These are phyloP conservation scores for Corythornis vintsioides DNA, from an alignment of 2,113 vertebrate species.

Conservation along the genomic window DNA sequence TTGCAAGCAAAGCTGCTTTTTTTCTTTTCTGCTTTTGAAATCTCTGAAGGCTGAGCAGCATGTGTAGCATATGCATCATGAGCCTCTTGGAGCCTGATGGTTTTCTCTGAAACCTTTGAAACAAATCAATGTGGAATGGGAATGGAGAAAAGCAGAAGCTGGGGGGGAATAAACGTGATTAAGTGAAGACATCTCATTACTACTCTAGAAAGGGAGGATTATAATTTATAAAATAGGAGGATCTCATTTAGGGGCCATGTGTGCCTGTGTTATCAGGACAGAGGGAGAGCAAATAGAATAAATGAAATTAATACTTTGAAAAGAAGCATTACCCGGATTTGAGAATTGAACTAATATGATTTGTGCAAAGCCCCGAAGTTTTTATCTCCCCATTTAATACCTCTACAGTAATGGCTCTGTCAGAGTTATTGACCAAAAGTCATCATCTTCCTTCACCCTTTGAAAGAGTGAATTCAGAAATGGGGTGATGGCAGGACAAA, in stretches of 20 bases:
- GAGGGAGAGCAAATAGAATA: slow-evolving; percentile 73
- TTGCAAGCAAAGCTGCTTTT: slow-evolving; percentile 25
- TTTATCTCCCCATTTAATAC: slow-evolving; percentile 72
- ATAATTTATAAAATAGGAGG: slow-evolving; percentile 50
- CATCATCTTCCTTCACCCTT: background rate
- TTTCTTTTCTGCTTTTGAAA: background rate
- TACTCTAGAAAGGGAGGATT: slow-evolving; percentile 64
- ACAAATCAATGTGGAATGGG: slow-evolving; percentile 44
- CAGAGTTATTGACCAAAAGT: slow-evolving; percentile 53
- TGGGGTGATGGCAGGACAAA: background rate
- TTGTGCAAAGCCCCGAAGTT: slow-evolving; percentile 67
- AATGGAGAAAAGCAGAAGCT: slow-evolving; percentile 43
- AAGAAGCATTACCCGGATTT: slow-evolving; percentile 65
- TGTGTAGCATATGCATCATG: background rate
- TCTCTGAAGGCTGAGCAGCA: background rate
- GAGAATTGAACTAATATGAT: slow-evolving; percentile 73
- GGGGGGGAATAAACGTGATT: slow-evolving; percentile 24
- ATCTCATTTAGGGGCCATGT: slow-evolving; percentile 58
- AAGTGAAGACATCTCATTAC: slow-evolving; percentile 55
- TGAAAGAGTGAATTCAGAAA: slow-evolving; percentile 10
- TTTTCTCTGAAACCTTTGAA: slow-evolving; percentile 48
- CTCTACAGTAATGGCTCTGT: slow-evolving; percentile 56
- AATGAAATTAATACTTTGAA: slow-evolving; percentile 77
- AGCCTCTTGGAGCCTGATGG: slow-evolving; percentile 5
- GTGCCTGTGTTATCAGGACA: slow-evolving; percentile 60